Evolutionary conservation across 2,113 vertebrate genomes (phyloP).

Genomic region (Hemibagrus wyckioides): DNA sequence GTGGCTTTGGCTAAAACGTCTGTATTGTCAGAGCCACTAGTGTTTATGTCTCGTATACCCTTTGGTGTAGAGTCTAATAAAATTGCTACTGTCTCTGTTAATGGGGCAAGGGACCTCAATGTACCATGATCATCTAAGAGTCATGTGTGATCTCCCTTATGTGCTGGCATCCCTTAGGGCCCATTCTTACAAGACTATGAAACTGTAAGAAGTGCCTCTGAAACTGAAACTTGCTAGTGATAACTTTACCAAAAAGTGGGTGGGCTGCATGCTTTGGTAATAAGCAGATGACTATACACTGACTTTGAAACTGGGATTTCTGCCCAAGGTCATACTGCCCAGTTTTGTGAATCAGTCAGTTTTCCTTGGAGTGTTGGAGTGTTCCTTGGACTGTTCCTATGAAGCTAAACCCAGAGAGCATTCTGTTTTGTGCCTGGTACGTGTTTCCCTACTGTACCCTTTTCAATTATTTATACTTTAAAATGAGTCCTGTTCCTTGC

Average conservation of each 20-base stretch:
- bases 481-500: background rate
- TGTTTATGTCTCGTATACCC: background rate
- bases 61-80: background rate
- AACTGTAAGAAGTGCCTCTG: background rate
- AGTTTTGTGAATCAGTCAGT: background rate
- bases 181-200: background rate
- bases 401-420: background rate
- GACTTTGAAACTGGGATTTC: background rate
- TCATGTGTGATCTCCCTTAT: background rate
- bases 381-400: background rate
- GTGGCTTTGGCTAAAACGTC: background rate
- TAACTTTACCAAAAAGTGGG: background rate
- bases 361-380: background rate
- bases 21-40: background rate
- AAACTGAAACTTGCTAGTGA: background rate
- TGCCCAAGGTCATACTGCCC: background rate
- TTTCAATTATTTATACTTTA: background rate
- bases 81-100: background rate
- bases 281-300: background rate
- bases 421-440: background rate
- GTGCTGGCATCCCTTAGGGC: background rate
- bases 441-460: background rate
- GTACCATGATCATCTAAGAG: background rate
- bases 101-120: background rate
- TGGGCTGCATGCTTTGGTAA: background rate